Percentiles rank a stretch among this genome's conserved stretches.
phyloP scores from a whole-genome alignment of 2,797 vertebrate genomes.

The Dromococcyx pavoninus region DNA sequence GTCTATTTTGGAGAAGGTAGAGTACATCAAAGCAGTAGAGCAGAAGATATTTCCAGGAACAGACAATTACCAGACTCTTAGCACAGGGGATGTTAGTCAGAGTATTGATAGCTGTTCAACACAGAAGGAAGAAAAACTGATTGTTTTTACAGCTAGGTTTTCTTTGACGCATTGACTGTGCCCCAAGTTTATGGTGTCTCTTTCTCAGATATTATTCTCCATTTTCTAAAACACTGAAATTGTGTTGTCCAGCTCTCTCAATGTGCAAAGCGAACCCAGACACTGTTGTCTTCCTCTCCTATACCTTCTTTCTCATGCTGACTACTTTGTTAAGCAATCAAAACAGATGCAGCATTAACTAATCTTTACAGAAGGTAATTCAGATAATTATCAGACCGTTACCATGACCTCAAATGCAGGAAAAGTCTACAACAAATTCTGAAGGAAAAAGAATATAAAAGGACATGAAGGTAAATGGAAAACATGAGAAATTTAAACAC shows the following conservation, averaged over 20 bases:
- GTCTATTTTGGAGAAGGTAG: neutral
- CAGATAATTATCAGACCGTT: neutral
- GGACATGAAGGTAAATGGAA: neutral
- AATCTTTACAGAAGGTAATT: neutral
- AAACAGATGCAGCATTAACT: neutral
- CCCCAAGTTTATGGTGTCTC: neutral
- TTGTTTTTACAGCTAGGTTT: neutral
- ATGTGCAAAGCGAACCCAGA: neutral
- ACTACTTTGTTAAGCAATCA: neutral
- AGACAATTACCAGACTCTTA: neutral
- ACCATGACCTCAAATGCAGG: neutral
- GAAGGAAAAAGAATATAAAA: neutral
- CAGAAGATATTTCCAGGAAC: neutral
- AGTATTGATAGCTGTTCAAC: neutral
- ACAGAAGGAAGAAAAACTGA: neutral
- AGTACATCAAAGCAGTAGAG: neutral
- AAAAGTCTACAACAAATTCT: neutral
- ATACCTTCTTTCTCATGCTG: neutral
- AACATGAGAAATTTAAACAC: neutral
- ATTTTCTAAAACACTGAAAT: neutral
- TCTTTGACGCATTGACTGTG: neutral
- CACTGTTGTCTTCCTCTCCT: neutral
- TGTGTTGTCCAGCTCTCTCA: neutral
- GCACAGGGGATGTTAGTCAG: neutral
- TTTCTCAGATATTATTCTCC: neutral